A percentile compares a stretch with the other conserved stretches of the same genome.
Evolutionary conservation across 2,113 vertebrate genomes (phyloP).

Genomic region (Rostratula benghalensis): DNA sequence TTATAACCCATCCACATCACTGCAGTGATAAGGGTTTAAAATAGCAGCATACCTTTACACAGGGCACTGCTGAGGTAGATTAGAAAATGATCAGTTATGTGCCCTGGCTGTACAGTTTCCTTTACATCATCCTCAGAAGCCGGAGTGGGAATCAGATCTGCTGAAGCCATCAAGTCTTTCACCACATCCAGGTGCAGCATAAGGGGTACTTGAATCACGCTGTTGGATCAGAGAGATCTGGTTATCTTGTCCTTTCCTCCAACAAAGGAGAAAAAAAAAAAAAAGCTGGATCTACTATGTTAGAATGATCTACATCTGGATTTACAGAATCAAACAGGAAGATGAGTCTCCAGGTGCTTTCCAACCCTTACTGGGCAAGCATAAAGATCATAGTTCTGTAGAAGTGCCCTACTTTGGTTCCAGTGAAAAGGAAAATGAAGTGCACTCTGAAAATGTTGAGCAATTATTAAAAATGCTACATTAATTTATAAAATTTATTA

Average conservation of each 20-base stretch:
- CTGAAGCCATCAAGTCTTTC: accelerated
- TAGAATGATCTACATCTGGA: neutral
- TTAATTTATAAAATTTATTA: neutral
- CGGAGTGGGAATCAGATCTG: neutral
- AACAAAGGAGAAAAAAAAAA: neutral
- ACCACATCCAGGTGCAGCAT: neutral
- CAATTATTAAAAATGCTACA: neutral
- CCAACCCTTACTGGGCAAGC: neutral
- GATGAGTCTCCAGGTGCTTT: neutral
- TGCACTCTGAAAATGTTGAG: neutral
- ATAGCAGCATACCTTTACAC: neutral
- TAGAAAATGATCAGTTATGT: neutral
- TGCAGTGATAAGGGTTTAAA: neutral
- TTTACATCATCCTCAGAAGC: neutral
- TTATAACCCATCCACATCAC: neutral
- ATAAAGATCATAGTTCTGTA: accelerated
- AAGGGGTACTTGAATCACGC: neutral
- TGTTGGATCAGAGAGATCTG: neutral
- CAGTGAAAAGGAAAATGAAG: neutral
- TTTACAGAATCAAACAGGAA: neutral
- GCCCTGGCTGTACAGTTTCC: neutral
- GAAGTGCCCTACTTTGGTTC: neutral
- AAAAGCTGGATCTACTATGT: neutral
- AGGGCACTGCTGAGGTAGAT: neutral
- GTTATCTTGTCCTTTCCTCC: neutral